Base-by-base conservation (phyloP, 2,113 vertebrate genomes). In the human region DNA sequence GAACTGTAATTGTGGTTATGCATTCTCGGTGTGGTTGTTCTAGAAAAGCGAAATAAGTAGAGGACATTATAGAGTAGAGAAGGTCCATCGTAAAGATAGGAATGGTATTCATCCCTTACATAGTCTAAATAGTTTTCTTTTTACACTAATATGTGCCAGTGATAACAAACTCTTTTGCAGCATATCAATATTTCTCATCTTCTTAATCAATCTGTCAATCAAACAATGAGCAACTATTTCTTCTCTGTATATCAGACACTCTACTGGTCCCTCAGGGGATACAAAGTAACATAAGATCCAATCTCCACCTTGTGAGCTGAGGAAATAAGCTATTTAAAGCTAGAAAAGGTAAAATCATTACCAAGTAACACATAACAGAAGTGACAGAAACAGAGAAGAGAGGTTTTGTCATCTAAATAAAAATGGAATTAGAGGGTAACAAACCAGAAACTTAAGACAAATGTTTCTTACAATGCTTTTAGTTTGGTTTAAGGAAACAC, bases 401-500 rank as follows among this genome's bases (percentile, higher is more conserved):
- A 88, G 14, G 27, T 22, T 89, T 96, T 94, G 72, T 76, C 64
- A 95, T 14, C 48, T 83, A 70, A 95, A 70, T 48, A 95, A 92
- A 94, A 96, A 64, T 91, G 55, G 18, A 89, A 90, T n/a, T 81
- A 95, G 25, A 66, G 7, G 22, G 9, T 75, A 94, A 85, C 55
- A 96, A 93, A 70, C 5, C 79, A 94, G 76, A 97, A 96, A 80
- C 43, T 80, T 89, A 70, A 84, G n/a, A 90, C 32, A 93, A 61
- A 94, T 57, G 3, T 84, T 79, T 84, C 81, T 76, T 70, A 64
- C 11, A 93, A 45, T 81, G 9, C 0, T 94, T 89, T 78, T 50
- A 81, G 17, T 48, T 90, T 25, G 3, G 9, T 93, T 93, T 93
- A 86, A 96, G 32, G 40, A 95, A 97, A 90, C 14, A 48, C 0